Conservation (phyloP, 2,888 invertebrate species). For the Luperina nickerlii region DNA sequence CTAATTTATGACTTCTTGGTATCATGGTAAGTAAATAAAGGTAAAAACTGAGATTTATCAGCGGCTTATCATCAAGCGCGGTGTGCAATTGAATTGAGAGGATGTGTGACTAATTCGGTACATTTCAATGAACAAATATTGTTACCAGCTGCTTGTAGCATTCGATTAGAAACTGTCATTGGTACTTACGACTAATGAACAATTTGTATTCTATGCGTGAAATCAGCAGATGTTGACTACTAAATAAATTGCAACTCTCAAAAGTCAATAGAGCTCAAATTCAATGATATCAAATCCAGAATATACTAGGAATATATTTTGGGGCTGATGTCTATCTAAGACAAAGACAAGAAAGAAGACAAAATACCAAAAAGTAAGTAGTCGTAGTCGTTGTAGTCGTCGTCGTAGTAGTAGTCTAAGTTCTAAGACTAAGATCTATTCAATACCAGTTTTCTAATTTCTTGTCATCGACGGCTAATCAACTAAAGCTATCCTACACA, state of each 20-base stretch:
- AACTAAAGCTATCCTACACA: not conserved
- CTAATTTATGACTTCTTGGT: slow-evolving; percentile 1
- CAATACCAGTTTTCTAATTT: too few species aligned
- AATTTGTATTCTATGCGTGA: slow-evolving; percentile 16
- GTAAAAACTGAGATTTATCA: slow-evolving; percentile 3
- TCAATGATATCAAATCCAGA: not conserved
- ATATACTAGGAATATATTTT: not conserved
- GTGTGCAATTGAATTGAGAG: not conserved
- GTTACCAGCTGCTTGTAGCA: not conserved
- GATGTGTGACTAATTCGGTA: slow-evolving; percentile 42
- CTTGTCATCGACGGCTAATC: not conserved
- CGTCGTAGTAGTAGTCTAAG: too few species aligned
- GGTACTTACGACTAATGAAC: not conserved
- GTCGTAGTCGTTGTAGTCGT: too few species aligned
- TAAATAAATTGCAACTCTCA: not conserved
- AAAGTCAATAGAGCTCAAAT: not conserved
- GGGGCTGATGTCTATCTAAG: not conserved
- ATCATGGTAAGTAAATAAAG: slow-evolving; percentile 4
- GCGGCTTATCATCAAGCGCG: slow-evolving; percentile 6
- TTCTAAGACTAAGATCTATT: not conserved
- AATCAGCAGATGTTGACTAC: not conserved
- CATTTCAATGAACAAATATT: slow-evolving; percentile 27
- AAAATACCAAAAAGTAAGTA: too few species aligned
- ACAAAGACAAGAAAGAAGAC: too few species aligned
- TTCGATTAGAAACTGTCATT: slow-evolving; percentile 15